Evolutionary conservation across 92 coral and sea anemone species (phyloP), one percentile per base, ranked within the genome.

Genomic region (Micromussa lordhowensis): DNA sequence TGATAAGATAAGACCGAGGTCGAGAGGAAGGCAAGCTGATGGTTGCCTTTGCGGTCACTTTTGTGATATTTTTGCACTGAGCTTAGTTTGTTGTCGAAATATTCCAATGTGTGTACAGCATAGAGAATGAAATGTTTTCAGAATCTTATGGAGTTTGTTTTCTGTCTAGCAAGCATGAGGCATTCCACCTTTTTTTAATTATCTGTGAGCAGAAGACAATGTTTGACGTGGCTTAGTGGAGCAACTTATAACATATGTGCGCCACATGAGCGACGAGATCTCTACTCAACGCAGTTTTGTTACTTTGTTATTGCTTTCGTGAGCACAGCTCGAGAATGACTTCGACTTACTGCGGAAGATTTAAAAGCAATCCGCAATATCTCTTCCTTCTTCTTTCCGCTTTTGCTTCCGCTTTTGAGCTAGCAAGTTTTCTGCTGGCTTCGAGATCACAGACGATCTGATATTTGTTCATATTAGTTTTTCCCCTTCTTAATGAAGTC

Each of bases 1-100:
- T 28, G 82, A 79, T 79, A 79, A 79, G 82, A 79, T 53, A 32
- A 53, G 66, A 22, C 5, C 8, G 38, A 16, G 48, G 78, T 73
- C 53, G 78, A 73, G 78, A 55, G 82, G 29, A 79, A 79, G n/a
- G 18, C 15, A 29, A 54, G 69, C 31, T 28, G 51, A 44, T 44
- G 51, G 30, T 28, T 53, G 77, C 34, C 78, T 73, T 22, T 73
- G 51, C 78, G 51, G 78, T 36, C 78, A 29, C 78, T 22, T 34
- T 73, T 73, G 29, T 73, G 22, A 15, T 79, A 55, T 79, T 10
- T 26, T 18, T 18, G 34, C n/a, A 76, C 11, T 1, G 16, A 44
- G 13, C 26, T 63, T 7, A 10, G 71, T 66, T 26, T 11, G 34
- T 0, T 4, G 32, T 10, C 17, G 13, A 28, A 66, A 34, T 4